Base-by-base conservation (phyloP, 2,797 vertebrate genomes). In the Taenioides sp. region DNA sequence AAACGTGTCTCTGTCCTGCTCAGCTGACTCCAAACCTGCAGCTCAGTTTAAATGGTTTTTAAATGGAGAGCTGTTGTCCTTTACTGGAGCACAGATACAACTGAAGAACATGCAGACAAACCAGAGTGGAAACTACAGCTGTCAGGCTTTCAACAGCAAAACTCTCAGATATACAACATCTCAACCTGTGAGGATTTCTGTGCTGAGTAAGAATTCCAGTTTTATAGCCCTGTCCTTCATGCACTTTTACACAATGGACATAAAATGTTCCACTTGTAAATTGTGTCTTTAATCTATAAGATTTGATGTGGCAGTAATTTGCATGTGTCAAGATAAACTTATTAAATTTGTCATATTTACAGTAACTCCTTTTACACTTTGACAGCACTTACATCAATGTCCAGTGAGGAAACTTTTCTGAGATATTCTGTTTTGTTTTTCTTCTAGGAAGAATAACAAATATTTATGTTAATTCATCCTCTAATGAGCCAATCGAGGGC, bases 121-220 rank as follows among this genome's bases (percentile, higher is more conserved):
- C 25, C 25, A 90, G 3, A 88, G 81, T 70, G 91, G 88, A 6
- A 82, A 69, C 72, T 91, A 92, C 86, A 88, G 57, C 86, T 90
- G 91, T 75, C 63, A 23, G 74, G 81, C 86, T 27, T 75, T 64
- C 31, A 93, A 92, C 71, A 65, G 0, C 18, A 84, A n/a, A 71
- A 93, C 84, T 31, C 22, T 60, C 65, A 86, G 55, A 78, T 49
- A 71, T 47, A 0, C 65, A 47, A 40, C n/a, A 18, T 90, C 89
- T 72, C 37, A 54, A 2, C 3, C 27, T 17, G 7, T 14, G 61
- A 1, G 1, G 18, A 11, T 92, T 14, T 70, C 43, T 73, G 59
- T 90, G 1, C 20, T 67, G 1, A 64, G 88, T 92, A 75, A 70
- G 25, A 27, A 27, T 27, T 27, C 25, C 25, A 27, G 25, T 27